Evolutionary conservation across 2,113 vertebrate genomes (phyloP), one percentile per base, ranked within the genome.

Genomic region (Ochotona princeps): DNA sequence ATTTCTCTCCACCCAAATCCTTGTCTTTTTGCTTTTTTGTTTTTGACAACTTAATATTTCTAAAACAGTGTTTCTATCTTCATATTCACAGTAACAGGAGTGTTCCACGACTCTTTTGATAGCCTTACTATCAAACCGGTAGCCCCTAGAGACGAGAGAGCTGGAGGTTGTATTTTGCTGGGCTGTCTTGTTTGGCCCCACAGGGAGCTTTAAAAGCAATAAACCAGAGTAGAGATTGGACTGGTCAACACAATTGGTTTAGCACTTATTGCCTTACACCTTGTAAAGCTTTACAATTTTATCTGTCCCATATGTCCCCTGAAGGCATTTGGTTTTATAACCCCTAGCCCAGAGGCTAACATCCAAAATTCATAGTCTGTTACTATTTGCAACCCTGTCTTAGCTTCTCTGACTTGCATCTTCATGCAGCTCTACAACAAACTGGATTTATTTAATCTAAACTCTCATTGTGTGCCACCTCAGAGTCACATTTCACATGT

Each of bases 301-400:
- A 35, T 94, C 30, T 95, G 60, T 93, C 88, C 28, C 15, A 8
- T 35, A 57, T 92, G 70, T 92, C 54, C 35, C 69, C 35, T 44
- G 60, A 88, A 95, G 83, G 66, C 70, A 73, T 85, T 92, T 96
- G 54, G 76, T 87, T 93, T 88, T 90, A 32, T 90, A 83, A 93
- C 8, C 49, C 13, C 25, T 90, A 80, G 25, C 72, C 89, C 25
- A 73, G 47, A 95, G 88, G 26, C 85, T 74, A 84, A 66, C 69
- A 76, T 84, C 54, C 38, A 73, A 83, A 94, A 67, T 92, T 83
- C 82, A 94, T 88, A 70, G 65, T 25, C n/a, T 91, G 23, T 8
- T 13, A n/a, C 49, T 89, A n/a, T 57, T 89, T 32, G 76, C 11
- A 38, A n/a, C 28, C 47, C 72, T 85, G 73, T 35, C 11, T 49